Base-by-base conservation (phyloP, 2,113 vertebrate species). In the Pteruthius melanotis region DNA sequence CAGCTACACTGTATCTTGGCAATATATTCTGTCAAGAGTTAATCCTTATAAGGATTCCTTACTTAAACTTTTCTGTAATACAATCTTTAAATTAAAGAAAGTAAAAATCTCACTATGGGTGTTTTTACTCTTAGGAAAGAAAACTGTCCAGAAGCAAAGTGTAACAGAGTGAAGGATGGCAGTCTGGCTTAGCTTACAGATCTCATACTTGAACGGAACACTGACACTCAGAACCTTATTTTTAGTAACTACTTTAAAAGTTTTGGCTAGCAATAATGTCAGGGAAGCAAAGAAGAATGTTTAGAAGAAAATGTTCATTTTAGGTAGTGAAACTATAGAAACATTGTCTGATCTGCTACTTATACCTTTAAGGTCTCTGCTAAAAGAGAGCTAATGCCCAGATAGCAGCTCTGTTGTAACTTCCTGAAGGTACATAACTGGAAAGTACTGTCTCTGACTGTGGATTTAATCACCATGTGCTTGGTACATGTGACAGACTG, bases 71-170 rank as follows among this genome's bases (percentile, higher is more conserved):
- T 95, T 97, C 94, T 97, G 95, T 96, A 96, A 95, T 94, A 95
- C 90, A 95, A 56, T 97, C 95, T 97, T 97, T 97, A 97, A 97
- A 97, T 97, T 97, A 97, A 97, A 97, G 96, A 97, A 93, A 86
- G 91, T 93, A 53, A 96, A 96, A 97, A 94, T 92, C 86, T 92
- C 54, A 44, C 66, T 68, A 88, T 72, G 89, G 61, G 65, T 93
- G 90, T 95, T 95, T 95, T 97, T 96, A 96, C 93, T 97, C 26
- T 75, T 40, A 81, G 47, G 64, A 10, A 50, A 57, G 72, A 78
- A 70, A 50, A 10, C 9, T 50, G 10, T 71, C 70, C 11, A 35
- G 70, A 83, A 79, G 47, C 28, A 11, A 57, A 52, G 15, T 66
- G 39, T 54, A 78, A 37, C 3, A 31, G 24, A 57, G 31, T 33